Percentiles rank a stretch among this genome's conserved stretches.
Conservation (phyloP, 1,140 invertebrate species). For the Hermetia illucens region DNA sequence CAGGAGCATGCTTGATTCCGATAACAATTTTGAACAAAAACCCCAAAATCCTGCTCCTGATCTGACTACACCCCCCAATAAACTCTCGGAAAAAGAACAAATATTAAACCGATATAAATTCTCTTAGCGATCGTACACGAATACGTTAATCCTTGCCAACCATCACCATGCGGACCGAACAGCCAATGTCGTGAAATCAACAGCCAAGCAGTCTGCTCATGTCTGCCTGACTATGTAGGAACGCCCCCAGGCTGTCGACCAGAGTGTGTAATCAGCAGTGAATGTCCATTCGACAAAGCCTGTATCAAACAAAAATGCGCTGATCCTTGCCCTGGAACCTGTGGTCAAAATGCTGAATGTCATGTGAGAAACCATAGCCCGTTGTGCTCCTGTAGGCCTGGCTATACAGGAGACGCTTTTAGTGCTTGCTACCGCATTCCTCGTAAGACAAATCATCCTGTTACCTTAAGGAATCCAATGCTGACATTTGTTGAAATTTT, state of each 20-base stretch:
- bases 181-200: conserved; percentile 44
- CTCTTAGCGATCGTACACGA: conserved; percentile 31
- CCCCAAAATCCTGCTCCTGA: not conserved
- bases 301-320: conserved; percentile 56
- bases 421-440: conserved; percentile 40
- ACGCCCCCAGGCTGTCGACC: conserved; percentile 46
- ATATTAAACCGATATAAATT: conserved; percentile 24
- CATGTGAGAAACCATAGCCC: conserved; percentile 60
- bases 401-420: conserved; percentile 52
- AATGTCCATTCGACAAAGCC: conserved; percentile 46
- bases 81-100: too few species aligned
- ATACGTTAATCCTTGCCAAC: conserved; percentile 40
- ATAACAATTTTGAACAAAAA: too few species aligned
- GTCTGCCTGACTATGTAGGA: conserved; percentile 42
- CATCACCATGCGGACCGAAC: conserved; percentile 50
- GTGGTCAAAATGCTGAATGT: conserved; percentile 53
- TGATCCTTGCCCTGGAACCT: conserved; percentile 48
- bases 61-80: not conserved
- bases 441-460: conserved; percentile 37
- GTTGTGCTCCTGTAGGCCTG: conserved; percentile 46
- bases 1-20: too few species aligned
- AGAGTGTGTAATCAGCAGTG: conserved; percentile 47
- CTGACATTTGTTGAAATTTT: too few species aligned
- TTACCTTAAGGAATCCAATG: too few species aligned
- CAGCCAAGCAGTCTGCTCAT: conserved; percentile 46